Evolutionary conservation across 1,140 invertebrate species (phyloP), one percentile per base, ranked within the genome.

Genomic region (Lepidurus couesii): DNA sequence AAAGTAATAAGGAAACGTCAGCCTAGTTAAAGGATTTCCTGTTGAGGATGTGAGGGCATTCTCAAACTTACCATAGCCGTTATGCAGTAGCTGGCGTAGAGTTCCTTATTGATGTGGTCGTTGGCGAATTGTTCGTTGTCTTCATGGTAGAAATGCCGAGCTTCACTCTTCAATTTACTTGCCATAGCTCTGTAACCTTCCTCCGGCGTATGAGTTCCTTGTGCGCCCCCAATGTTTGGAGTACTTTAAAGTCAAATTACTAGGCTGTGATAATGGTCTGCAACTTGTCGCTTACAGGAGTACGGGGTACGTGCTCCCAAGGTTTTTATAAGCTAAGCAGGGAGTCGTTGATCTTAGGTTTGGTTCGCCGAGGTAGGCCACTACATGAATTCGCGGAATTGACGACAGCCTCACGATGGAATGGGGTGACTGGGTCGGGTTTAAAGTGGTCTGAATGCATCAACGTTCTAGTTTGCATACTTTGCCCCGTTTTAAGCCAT

Each of bases 61-160:
- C 8, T 13, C 43, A 16, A 44, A 75, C 74, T 44, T 77, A 77
- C 87, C 87, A 89, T 88, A 24, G 85, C 84, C 81, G 86, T 80
- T 82, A 90, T 90, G 13, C 86, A 84, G 81, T 90, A 90, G 80
- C 84, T 84, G 73, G 89, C 89, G 78, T 88, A 87, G 13, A 90
- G 82, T 81, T 90, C 89, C 85, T 90, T 84, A 82, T 90, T 90
- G 81, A 90, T 90, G 82, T 90, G 89, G 47, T 87, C 87, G 83
- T 89, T 89, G 77, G 90, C 85, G 10, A 82, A 84, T 73, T 85
- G 86, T 83, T 89, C 88, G 79, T 84, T 84, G 77, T 89, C 88
- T 75, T 83, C 81, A 77, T 88, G 84, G 82, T 85, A 90, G 83
- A 90, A 90, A 83, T 90, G 89, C 77, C 79, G 75, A 16, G 13